Percentiles rank a stretch among this genome's conserved stretches.
Evolutionary conservation across 2,888 invertebrate species (phyloP).

Genomic region (Nemotelus nigrinus): DNA sequence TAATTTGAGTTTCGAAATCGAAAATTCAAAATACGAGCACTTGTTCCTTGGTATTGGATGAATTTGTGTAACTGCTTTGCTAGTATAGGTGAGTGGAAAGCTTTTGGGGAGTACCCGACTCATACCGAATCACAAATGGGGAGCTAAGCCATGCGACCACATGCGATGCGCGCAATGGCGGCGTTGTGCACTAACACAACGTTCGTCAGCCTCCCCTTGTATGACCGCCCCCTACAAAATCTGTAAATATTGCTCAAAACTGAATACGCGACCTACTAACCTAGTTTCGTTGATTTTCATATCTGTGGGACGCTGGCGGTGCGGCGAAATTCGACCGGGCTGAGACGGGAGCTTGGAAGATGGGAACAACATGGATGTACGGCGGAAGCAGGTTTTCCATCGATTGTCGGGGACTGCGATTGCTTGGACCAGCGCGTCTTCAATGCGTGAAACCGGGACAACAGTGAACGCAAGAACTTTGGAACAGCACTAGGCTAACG

Average conservation of each 20-base stretch:
- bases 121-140: no score
- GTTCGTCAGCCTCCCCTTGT: neutral
- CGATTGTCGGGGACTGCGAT: neutral
- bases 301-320: conserved; percentile 40
- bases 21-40: conserved; percentile 30
- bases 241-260: conserved; percentile 44
- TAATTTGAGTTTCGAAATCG: conserved; percentile 13
- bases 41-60: neutral
- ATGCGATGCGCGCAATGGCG: neutral
- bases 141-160: neutral
- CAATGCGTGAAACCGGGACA: conserved; percentile 15
- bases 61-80: conserved; percentile 33
- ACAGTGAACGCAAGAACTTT: conserved; percentile 24
- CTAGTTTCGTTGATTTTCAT: conserved; percentile 70
- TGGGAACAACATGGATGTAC: no score
- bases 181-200: neutral
- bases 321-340: neutral
- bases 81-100: conserved; percentile 52
- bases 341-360: no score
- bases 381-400: no score
- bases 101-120: neutral
- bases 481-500: neutral
- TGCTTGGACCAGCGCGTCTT: neutral
- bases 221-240: conserved; percentile 19
- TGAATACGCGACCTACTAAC: conserved; percentile 75